Evolutionary conservation across 92 coral and sea anemone genomes (phyloP), one percentile per base, ranked within the genome.

Genomic region (Porites rus): DNA sequence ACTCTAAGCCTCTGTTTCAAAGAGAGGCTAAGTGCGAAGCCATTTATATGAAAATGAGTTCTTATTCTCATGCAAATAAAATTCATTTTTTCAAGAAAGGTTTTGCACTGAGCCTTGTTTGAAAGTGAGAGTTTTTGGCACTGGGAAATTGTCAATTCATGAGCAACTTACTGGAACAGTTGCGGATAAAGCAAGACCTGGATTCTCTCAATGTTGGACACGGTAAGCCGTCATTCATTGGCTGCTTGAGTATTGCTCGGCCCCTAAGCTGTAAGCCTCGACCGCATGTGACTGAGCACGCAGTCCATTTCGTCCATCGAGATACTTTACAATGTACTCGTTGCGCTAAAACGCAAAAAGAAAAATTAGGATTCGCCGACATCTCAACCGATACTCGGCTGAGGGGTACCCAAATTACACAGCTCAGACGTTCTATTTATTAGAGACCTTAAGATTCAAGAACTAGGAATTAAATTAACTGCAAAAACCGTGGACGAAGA

Each of bases 301-400:
- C 65, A 56, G 87, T 83, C 99, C 99, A 97, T 68, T 91, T 77
- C 77, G 99, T 95, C 99, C 99, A 97, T 43, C 94, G 91, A 56
- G 99, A 88, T 7, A 97, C 94, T 79, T 71, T 69, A 67, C 99
- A 97, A 68, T 97, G 84, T 59, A 92, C 80, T 58, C 92, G 87
- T 81, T 75, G 72, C 31, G n/a, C 86, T 81, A 67, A 31, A 50
- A 59, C 51, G 64, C 3, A 65, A 88, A 17, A 11, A 38, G 19
- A 38, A 28, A 70, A 22, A 24, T 16, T 2, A 1, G 16, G 24
- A 8, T 5, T 56, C 11, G 4, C 11, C 13, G 16, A 10, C 16
- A 56, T 56, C 0, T 56, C 61, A 38, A 38, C 46, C 46, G 6
- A 38, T 38, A 38, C 46, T 38, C 46, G 46, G 46, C 46, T 38